Percentiles rank a stretch among this genome's conserved stretches.
Conservation (phyloP, 2,797 vertebrate genomes). For the Chelonia mydas region DNA sequence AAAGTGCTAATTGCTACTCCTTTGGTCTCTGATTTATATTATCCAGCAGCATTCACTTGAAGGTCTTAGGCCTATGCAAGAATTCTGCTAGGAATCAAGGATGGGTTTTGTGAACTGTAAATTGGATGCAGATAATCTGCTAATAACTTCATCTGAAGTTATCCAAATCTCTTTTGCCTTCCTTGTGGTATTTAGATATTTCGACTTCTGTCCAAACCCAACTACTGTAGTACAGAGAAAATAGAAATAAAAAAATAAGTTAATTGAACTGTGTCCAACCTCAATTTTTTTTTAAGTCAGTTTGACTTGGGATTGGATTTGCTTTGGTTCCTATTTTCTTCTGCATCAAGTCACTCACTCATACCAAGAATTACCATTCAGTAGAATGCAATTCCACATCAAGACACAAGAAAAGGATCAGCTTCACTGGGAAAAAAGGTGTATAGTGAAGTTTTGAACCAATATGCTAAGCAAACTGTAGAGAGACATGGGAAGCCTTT, state of each 20-base stretch:
- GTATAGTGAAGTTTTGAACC: background rate
- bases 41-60: background rate
- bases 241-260: background rate
- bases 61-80: background rate
- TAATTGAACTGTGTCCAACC: background rate
- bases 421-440: background rate
- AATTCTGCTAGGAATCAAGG: background rate
- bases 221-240: background rate
- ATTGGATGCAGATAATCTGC: background rate
- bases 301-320: background rate
- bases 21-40: background rate
- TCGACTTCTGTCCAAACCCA: background rate
- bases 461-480: background rate
- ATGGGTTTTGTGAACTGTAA: background rate
- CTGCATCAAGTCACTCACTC: background rate
- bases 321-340: background rate
- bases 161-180: background rate
- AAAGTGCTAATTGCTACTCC: background rate
- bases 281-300: background rate
- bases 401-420: background rate
- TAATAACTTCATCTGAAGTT: background rate
- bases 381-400: background rate
- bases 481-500: background rate
- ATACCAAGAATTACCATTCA: background rate
- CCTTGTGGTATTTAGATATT: background rate